Base-by-base conservation (phyloP, 2,113 vertebrate genomes). In the Piliocolobus tephrosceles region DNA sequence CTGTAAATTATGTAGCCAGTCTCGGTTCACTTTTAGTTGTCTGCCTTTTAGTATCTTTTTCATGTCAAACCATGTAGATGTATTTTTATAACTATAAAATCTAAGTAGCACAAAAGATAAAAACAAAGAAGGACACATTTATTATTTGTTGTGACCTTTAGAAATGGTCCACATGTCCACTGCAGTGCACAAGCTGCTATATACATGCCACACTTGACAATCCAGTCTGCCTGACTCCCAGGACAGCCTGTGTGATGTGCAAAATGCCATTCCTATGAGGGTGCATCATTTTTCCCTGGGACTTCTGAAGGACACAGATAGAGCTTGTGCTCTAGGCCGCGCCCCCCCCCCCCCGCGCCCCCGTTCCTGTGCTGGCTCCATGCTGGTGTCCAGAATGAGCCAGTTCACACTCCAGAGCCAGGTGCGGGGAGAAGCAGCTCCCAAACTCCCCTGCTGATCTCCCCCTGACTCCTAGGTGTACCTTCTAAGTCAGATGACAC, bases 131-230 rank as follows among this genome's bases (percentile, higher is more conserved):
- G 68, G 17, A 38, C 25, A 32, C 13, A 2, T 64, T 58, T 66
- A 64, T 61, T 72, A 85, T 57, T 35, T 75, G 23, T 43, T 64
- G 70, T 8, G 9, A 30, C 57, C 0, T 11, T 80, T 82, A 43
- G 82, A 73, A 57, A 66, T 1, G 23, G 70, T 4, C 27, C 45
- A 2, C 25, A 0, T 1, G 55, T 17, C n/a, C 75, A 25, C 0
- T 0, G 23, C 0, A 3, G 45, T 4, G 20, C 27, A 22, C 0
- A 3, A 22, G 70, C 40, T 27, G 38, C 72, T 10, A 25, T 2
- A 0, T 0, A 23, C 35, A 22, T 3, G 1, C 43, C 38, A 14
- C 2, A 35, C 2, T 2, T 7, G 30, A 1, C 8, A 16, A 7
- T 16, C 45, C 58, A 40, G 45, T 22, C 45, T 4, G 2, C 2